Conservation (phyloP, 2,113 vertebrate genomes). For the Grammomys dolichurus region DNA sequence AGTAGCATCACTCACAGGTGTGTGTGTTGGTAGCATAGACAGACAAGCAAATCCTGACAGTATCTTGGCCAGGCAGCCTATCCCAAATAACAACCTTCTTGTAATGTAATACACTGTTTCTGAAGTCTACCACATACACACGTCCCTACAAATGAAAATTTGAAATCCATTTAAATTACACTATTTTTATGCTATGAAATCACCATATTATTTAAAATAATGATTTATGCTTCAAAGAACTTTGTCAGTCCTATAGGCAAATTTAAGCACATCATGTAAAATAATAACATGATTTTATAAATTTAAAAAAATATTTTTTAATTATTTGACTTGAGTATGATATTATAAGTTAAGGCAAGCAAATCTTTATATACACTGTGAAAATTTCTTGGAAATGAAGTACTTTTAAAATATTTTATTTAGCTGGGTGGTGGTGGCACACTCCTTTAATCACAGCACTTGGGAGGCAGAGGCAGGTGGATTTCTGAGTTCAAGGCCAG, state of each 20-base stretch:
- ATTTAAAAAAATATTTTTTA: not conserved
- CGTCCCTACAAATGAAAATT: not conserved
- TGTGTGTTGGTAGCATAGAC: no score
- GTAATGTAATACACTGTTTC: not conserved
- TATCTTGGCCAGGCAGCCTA: not conserved
- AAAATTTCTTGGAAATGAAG: not conserved
- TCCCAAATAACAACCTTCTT: not conserved
- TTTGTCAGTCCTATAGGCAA: not conserved
- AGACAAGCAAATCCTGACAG: not conserved
- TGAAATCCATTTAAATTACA: not conserved
- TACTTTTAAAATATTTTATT: not conserved
- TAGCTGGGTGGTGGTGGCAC: no score
- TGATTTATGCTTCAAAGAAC: not conserved
- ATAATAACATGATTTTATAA: not conserved
- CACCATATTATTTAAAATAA: constrained; percentile 2
- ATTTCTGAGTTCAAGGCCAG: no score
- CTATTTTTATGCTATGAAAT: not conserved
- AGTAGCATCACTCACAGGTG: not conserved
- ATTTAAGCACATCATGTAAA: not conserved
- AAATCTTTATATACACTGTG: not conserved
- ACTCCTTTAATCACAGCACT: no score
- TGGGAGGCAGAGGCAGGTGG: no score
- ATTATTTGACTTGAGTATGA: not conserved
- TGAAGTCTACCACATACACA: not conserved
- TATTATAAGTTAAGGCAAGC: accelerated